Conservation (phyloP, 1,140 invertebrate species). For the Bombyx mandarina region DNA sequence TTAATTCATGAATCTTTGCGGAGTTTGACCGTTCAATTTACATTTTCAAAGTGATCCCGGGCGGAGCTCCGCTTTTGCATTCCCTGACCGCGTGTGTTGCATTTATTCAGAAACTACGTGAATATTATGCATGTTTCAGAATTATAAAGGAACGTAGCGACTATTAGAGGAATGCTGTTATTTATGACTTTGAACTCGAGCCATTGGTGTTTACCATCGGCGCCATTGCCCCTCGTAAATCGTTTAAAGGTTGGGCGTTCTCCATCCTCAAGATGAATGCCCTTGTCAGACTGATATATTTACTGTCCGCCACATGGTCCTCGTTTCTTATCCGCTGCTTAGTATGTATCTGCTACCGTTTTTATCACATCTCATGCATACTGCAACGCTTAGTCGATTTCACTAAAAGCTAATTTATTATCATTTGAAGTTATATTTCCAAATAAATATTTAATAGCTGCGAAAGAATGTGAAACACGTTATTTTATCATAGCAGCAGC, state of each 20-base stretch:
- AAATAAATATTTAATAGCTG: neutral
- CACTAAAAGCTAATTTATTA: neutral
- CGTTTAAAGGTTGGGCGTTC: constrained; percentile 60
- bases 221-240: constrained; percentile 54
- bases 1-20: constrained; percentile 54
- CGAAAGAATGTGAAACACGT: neutral
- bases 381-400: constrained; percentile 11
- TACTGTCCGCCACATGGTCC: constrained; percentile 44
- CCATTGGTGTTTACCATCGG: constrained; percentile 43
- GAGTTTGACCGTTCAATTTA: constrained; percentile 59
- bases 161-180: constrained; percentile 30
- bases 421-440: neutral
- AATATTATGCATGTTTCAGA: constrained; percentile 20
- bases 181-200: constrained; percentile 38
- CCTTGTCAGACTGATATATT: constrained; percentile 58
- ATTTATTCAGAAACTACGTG: constrained; percentile 20
- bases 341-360: constrained; percentile 30
- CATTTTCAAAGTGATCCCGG: constrained; percentile 52
- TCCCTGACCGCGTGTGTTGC: constrained; percentile 38
- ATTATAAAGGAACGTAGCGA: constrained; percentile 5
- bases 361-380: constrained; percentile 35
- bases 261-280: constrained; percentile 59
- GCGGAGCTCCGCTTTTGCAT: constrained; percentile 42
- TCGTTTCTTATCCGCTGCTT: constrained; percentile 28
- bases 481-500: neutral